Conservation (phyloP, 2,797 vertebrate species). For the Betta splendens region DNA sequence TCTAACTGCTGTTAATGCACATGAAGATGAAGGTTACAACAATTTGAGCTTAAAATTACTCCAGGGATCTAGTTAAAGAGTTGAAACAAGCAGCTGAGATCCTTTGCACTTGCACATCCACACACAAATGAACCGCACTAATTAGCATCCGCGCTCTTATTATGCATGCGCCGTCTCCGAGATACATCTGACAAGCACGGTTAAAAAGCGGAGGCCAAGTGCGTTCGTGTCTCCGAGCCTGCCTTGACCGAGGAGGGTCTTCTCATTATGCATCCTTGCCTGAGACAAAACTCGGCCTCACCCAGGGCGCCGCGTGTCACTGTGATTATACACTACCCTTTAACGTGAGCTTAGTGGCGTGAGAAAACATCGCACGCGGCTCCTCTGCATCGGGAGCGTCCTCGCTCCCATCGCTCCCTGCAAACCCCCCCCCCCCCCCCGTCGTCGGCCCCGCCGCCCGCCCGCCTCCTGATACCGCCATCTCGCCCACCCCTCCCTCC, state of each 20-base stretch:
- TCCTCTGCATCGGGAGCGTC: constrained; percentile 21
- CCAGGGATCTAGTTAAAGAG: constrained; percentile 21
- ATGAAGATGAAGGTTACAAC: constrained; percentile 8
- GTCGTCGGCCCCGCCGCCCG: constrained; percentile 14
- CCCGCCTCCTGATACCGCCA: constrained; percentile 20
- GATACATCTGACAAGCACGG: constrained; percentile 44
- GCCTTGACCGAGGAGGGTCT: constrained; percentile 26
- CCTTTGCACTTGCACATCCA: not conserved
- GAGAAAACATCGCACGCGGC: constrained; percentile 44
- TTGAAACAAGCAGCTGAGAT: constrained; percentile 24
- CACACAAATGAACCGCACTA: constrained; percentile 43
- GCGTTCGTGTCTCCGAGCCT: constrained; percentile 36
- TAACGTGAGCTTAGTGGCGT: constrained; percentile 36
- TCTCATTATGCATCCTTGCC: constrained; percentile 57
- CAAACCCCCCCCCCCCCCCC: constrained; percentile 17
- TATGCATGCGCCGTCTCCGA: constrained; percentile 23
- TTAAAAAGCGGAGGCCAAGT: constrained; percentile 24
- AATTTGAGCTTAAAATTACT: constrained; percentile 22
- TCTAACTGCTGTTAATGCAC: constrained; percentile 39
- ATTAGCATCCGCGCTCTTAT: constrained; percentile 48
- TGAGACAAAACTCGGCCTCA: constrained; percentile 54
- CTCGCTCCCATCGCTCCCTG: constrained; percentile 12
- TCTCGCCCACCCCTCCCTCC: constrained; percentile 38
- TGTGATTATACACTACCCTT: constrained; percentile 62
- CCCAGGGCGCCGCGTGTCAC: constrained; percentile 60